Evolutionary conservation across 1,140 invertebrate species (phyloP).

Genomic region (Drosophila varians): DNA sequence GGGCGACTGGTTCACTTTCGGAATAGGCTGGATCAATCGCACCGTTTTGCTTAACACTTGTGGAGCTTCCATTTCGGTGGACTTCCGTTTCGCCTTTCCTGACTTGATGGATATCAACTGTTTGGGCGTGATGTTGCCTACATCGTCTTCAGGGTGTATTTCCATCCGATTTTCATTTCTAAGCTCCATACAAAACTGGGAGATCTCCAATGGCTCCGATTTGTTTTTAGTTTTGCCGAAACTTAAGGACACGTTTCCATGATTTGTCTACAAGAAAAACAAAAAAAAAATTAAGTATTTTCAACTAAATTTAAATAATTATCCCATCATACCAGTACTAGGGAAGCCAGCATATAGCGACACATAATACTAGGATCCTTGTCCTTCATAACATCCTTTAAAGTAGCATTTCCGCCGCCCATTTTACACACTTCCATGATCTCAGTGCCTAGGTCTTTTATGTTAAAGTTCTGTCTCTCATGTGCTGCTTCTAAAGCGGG

Average conservation of each 20-base stretch:
- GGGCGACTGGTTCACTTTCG: slow-evolving; percentile 35
- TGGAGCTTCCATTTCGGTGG: background rate
- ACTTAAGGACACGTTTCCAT: slow-evolving; percentile 31
- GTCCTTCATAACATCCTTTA: slow-evolving; percentile 55
- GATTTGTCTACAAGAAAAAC: slow-evolving; percentile 34
- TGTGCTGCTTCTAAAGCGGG: slow-evolving; percentile 67
- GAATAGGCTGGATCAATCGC: slow-evolving; percentile 57
- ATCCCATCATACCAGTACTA: slow-evolving; percentile 52
- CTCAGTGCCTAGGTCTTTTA: slow-evolving; percentile 66
- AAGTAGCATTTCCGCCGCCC: slow-evolving; percentile 30
- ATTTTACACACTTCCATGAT: slow-evolving; percentile 57
- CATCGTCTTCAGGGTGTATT: slow-evolving; percentile 63
- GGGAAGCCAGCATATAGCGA: slow-evolving; percentile 68
- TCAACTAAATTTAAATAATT: background rate
- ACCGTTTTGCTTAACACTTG: slow-evolving; percentile 51
- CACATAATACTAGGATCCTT: slow-evolving; percentile 63
- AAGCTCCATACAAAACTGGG: slow-evolving; percentile 48
- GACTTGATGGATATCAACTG: background rate
- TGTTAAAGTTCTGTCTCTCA: slow-evolving; percentile 74
- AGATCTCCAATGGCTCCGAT: slow-evolving; percentile 25
- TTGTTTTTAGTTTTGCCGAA: background rate
- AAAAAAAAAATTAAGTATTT: background rate
- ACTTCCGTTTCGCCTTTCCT: slow-evolving; percentile 5
- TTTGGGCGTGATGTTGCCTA: slow-evolving; percentile 43
- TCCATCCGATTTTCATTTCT: slow-evolving; percentile 34